These are phyloP conservation scores for Paratrypauchen microcephalus DNA, from an alignment of 2,797 vertebrate genomes.

Conservation along the genomic window DNA sequence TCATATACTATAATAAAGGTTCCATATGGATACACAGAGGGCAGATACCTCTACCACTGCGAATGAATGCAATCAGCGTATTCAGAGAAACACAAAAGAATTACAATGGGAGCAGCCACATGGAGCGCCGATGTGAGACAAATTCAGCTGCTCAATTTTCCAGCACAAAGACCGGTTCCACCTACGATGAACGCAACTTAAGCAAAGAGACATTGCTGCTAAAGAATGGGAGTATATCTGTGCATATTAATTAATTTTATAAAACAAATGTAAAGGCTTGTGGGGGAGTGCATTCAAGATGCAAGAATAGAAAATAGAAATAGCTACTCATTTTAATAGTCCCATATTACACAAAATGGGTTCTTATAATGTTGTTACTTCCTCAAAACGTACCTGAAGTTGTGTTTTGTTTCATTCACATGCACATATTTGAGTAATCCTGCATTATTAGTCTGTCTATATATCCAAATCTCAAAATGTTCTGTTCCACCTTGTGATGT, in stretches of 20 bases:
- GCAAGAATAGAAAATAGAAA: too few species aligned
- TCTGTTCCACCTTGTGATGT: too few species aligned
- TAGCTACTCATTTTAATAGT: too few species aligned
- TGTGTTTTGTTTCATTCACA: too few species aligned
- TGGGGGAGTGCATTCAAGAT: neutral
- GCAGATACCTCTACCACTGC: slow-evolving; percentile 55
- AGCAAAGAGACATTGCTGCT: slow-evolving; percentile 46
- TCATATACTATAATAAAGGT: slow-evolving; percentile 45
- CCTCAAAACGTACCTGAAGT: too few species aligned
- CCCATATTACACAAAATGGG: too few species aligned
- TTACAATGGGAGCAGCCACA: slow-evolving; percentile 66
- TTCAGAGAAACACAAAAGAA: slow-evolving; percentile 66
- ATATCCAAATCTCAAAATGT: too few species aligned
- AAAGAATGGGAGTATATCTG: slow-evolving; percentile 57
- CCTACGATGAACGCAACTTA: slow-evolving; percentile 39
- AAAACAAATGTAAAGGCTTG: neutral
- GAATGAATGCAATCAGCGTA: slow-evolving; percentile 59
- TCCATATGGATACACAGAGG: slow-evolving; percentile 45
- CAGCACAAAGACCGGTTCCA: slow-evolving; percentile 65
- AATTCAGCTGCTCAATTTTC: slow-evolving; percentile 65
- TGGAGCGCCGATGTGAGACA: slow-evolving; percentile 59
- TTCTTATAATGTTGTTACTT: too few species aligned
- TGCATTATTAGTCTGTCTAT: too few species aligned
- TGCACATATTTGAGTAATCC: too few species aligned
- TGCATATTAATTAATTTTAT: slow-evolving; percentile 25